Conservation (phyloP, 2,888 invertebrate species). For the Nephrotoma flavescens region DNA sequence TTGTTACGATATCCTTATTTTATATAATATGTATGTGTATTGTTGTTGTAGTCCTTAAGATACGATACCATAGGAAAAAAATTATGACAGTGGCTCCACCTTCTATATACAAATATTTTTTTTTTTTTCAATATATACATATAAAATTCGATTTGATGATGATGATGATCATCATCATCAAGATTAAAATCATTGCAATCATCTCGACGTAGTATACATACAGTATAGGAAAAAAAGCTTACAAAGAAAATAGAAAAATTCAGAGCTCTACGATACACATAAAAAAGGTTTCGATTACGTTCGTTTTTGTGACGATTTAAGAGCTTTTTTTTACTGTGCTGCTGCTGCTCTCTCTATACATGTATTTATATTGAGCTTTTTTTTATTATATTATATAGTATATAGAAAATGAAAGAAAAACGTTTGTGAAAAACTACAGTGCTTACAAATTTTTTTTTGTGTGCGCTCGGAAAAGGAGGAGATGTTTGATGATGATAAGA, state of each 20-base stretch:
- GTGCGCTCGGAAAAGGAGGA: neutral
- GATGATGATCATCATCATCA: neutral
- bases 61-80: neutral
- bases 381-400: neutral
- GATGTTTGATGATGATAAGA: slow-evolving; percentile 4
- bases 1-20: neutral
- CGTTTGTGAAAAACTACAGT: neutral
- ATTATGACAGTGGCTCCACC: slow-evolving; percentile 2
- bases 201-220: neutral
- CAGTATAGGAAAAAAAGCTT: neutral
- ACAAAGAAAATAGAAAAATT: neutral
- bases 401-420: slow-evolving; percentile 1
- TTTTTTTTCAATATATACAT: neutral
- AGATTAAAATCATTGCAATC: neutral
- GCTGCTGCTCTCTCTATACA: neutral
- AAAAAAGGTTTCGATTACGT: slow-evolving; percentile 3
- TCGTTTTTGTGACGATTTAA: slow-evolving; percentile 4
- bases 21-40: neutral
- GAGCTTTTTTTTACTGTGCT: neutral
- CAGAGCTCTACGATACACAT: neutral
- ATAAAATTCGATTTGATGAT: neutral
- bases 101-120: neutral
- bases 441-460: neutral
- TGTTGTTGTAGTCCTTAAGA: neutral
- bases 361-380: neutral